Evolutionary conservation across 2,888 invertebrate species (phyloP).

Genomic region (Lepas anatifera): DNA sequence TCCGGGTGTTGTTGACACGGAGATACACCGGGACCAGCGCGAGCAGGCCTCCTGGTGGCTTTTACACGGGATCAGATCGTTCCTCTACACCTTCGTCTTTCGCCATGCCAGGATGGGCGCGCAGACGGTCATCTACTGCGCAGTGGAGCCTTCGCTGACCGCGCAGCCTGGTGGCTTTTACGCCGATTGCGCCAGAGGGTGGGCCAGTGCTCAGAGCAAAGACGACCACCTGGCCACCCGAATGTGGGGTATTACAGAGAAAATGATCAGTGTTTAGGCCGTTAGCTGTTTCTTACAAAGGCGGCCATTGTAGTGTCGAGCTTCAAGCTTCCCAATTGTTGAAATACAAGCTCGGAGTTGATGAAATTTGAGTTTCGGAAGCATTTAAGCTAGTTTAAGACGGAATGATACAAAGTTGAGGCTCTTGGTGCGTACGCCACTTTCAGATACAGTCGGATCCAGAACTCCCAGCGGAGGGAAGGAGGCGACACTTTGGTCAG

Average conservation of each 20-base stretch:
- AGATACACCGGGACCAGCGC: conserved; percentile 18
- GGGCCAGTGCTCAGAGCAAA: conserved; percentile 11
- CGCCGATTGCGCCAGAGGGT: conserved; percentile 19
- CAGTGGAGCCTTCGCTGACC: conserved; percentile 20
- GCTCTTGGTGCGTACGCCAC: too few species aligned
- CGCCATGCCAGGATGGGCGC: conserved; percentile 59
- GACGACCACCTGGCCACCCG: conserved; percentile 18
- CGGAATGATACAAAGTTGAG: too few species aligned
- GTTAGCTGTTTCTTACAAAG: too few species aligned
- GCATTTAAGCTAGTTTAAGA: too few species aligned
- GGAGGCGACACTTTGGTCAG: too few species aligned
- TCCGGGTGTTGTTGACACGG: conserved; percentile 21
- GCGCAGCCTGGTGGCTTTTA: conserved; percentile 16
- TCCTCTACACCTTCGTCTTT: conserved; percentile 21
- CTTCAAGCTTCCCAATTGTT: too few species aligned
- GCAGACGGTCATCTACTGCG: conserved; percentile 37
- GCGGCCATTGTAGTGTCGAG: too few species aligned
- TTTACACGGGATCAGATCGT: conserved; percentile 12
- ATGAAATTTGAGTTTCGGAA: too few species aligned
- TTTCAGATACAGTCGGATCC: too few species aligned
- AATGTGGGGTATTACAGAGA: conserved; percentile 18
- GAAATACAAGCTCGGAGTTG: too few species aligned
- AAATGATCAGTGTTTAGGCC: conserved; percentile 14
- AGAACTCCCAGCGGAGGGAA: too few species aligned
- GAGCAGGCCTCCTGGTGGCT: conserved; percentile 1